A percentile compares a stretch with the other conserved stretches of the same genome.
phyloP scores from a whole-genome alignment of 2,797 vertebrate genomes.

The Danio jaintianensis region DNA sequence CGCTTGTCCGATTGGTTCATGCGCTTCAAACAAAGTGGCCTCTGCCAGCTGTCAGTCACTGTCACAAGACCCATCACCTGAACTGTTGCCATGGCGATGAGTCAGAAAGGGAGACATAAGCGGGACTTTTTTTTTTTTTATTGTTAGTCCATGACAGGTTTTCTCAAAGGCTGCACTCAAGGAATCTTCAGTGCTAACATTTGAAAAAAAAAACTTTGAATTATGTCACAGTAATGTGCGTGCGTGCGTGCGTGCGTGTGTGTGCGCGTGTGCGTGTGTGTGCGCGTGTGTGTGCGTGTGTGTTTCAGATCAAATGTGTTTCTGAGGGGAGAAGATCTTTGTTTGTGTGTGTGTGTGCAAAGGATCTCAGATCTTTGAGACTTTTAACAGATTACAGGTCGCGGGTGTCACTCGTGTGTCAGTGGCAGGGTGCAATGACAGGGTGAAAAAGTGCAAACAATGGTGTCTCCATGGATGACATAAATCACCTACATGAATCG shows the following conservation, averaged over 20 bases:
- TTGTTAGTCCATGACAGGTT: conserved; percentile 36
- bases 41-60: conserved; percentile 61
- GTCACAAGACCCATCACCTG: conserved; percentile 60
- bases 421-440: conserved; percentile 25
- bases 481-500: conserved; percentile 76
- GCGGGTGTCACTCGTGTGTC: conserved; percentile 60
- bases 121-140: conserved; percentile 7
- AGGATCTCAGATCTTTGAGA: conserved; percentile 67
- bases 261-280: background rate
- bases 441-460: conserved; percentile 32
- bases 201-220: conserved; percentile 17
- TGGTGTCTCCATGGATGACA: conserved; percentile 47
- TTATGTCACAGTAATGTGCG: background rate
- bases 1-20: conserved; percentile 16
- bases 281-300: background rate
- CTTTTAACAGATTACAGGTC: conserved; percentile 79
- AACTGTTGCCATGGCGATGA: conserved; percentile 64
- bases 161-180: conserved; percentile 27
- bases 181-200: conserved; percentile 6
- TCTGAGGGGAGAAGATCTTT: conserved; percentile 3
- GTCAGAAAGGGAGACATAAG: conserved; percentile 1
- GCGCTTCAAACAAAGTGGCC: conserved; percentile 55
- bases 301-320: background rate
- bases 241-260: background rate
- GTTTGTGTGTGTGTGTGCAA: conserved; percentile 44